Evolutionary conservation across 2,888 invertebrate genomes (phyloP).

Genomic region (Lasioglossum figueresi): DNA sequence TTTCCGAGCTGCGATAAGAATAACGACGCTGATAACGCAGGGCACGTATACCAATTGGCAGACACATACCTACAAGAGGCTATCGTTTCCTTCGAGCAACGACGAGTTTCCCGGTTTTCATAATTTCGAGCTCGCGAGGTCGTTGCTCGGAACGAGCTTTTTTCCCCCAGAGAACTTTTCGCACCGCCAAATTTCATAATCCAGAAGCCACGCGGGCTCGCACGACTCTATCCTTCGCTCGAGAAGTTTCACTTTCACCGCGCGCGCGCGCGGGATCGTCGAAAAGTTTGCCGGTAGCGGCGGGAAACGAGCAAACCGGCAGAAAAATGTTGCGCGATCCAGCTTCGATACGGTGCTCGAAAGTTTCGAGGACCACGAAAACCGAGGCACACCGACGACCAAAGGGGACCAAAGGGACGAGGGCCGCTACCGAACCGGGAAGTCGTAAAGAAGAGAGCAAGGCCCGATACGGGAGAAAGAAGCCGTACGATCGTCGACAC

Average conservation of each 20-base stretch:
- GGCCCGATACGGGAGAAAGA: conserved; percentile 63
- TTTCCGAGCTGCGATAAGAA: conserved; percentile 67
- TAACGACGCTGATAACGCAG: conserved; percentile 62
- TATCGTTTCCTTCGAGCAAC: conserved; percentile 21
- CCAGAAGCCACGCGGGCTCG: background rate
- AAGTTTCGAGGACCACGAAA: background rate
- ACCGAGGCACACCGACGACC: background rate
- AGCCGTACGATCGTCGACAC: conserved; percentile 71
- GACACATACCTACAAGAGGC: background rate
- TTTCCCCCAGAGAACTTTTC: background rate
- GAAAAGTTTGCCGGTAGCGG: background rate
- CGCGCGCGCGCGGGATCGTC: background rate
- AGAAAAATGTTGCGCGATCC: background rate
- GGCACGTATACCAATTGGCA: background rate
- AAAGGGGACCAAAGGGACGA: background rate
- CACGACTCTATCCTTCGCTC: background rate
- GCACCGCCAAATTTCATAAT: conserved; percentile 8
- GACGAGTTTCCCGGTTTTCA: conserved; percentile 31
- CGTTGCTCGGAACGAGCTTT: conserved; percentile 9
- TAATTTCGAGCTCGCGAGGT: conserved; percentile 18
- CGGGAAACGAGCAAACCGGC: background rate
- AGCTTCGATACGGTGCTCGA: background rate
- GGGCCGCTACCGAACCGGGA: conserved; percentile 26
- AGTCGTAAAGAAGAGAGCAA: conserved; percentile 54
- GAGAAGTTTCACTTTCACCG: conserved; percentile 9